Conservation (phyloP, 1,140 invertebrate species). For the Aphaenogaster rudis region DNA sequence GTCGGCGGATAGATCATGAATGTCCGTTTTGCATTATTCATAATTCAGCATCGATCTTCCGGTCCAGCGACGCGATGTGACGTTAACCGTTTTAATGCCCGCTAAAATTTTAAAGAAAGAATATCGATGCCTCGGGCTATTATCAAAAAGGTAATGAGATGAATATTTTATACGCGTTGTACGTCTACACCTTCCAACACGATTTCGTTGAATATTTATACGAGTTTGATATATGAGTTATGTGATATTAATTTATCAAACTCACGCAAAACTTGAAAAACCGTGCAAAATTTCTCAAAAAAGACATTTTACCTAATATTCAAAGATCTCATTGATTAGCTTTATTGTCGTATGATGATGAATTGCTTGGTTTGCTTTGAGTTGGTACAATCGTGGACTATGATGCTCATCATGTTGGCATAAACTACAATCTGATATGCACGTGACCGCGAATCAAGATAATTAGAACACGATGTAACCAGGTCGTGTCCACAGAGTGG, state of each 20-base stretch:
- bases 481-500: constrained; percentile 75
- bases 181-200: not conserved
- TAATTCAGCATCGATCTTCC: constrained; percentile 60
- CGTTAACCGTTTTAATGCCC: constrained; percentile 59
- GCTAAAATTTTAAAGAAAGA: constrained; percentile 58
- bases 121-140: constrained; percentile 53
- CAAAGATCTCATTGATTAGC: not conserved
- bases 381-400: constrained; percentile 57
- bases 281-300: not conserved
- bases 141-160: constrained; percentile 64
- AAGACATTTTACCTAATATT: not conserved
- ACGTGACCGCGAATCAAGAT: constrained; percentile 73
- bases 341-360: not conserved
- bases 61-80: constrained; percentile 46
- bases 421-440: constrained; percentile 74
- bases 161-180: constrained; percentile 46
- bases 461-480: constrained; percentile 79
- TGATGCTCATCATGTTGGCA: constrained; percentile 38
- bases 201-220: constrained; percentile 56
- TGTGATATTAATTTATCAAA: constrained; percentile 8
- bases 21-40: constrained; percentile 63
- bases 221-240: constrained; percentile 23
- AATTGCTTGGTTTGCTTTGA: constrained; percentile 50
- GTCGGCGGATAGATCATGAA: constrained; percentile 63
- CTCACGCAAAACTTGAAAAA: not conserved